These are phyloP conservation scores for Synergus japonicus DNA, from an alignment of 2,888 invertebrate genomes.

Conservation along the genomic window DNA sequence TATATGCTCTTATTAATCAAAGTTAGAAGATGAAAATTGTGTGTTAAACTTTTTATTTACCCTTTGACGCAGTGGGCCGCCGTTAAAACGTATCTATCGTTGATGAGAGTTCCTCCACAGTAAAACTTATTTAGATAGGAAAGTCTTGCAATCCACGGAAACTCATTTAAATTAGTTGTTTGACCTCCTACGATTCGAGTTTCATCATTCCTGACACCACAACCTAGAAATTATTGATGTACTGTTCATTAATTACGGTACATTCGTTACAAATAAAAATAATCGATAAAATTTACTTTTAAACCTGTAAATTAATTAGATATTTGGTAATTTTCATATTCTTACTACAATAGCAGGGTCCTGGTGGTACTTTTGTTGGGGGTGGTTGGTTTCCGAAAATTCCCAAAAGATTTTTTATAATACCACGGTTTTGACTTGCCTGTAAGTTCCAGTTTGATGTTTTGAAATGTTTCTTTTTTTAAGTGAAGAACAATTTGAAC, in stretches of 20 bases:
- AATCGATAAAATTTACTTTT: background rate
- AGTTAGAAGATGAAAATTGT: background rate
- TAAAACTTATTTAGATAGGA: constrained; percentile 93
- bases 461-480: background rate
- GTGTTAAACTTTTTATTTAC: constrained; percentile 77
- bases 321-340: background rate
- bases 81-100: constrained; percentile 91
- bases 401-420: constrained; percentile 75
- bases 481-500: background rate
- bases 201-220: constrained; percentile 90
- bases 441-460: constrained; percentile 37
- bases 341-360: constrained; percentile 84
- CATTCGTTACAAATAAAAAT: background rate
- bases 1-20: background rate
- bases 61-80: constrained; percentile 95
- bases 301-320: background rate
- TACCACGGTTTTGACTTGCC: constrained; percentile 49
- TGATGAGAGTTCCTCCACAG: constrained; percentile 92
- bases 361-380: constrained; percentile 79
- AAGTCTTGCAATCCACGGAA: constrained; percentile 93
- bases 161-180: constrained; percentile 87
- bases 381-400: constrained; percentile 85
- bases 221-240: constrained; percentile 79
- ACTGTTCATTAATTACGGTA: too few relatives aligned
- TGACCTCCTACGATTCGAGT: constrained; percentile 90